Base-by-base conservation (phyloP, 2,888 invertebrate genomes). In the Drosophila affinis region DNA sequence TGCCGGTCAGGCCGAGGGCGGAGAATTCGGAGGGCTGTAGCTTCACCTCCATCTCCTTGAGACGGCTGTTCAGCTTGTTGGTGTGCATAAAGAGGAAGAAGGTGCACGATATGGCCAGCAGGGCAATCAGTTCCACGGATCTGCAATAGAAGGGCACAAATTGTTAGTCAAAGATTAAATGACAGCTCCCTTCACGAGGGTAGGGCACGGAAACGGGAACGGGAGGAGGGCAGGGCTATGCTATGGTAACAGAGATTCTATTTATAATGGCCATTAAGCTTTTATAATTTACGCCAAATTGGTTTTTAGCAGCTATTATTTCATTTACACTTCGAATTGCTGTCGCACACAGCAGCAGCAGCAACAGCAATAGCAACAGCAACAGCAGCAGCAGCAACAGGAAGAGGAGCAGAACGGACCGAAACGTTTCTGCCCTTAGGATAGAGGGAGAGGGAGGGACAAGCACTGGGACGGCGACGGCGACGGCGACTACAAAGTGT, bases 81-180 rank as follows among this genome's bases (percentile, higher is more conserved):
- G 97, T 97, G 93, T 97, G 97, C 77, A 97, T 93, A 92, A 97
- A 97, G 85, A 97, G 94, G 92, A 97, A 97, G 87, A 97, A 93
- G 1, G 97, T 97, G 87, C 96, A 96, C 53, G 96, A 97, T 75
- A 97, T 95, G 39, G 96, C 97, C 88, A 97, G 93, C 76, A 97
- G 93, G 18, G 97, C 97, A 80, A 97, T 95, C 89, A 97, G 93
- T 92, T 97, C 97, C 89, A 96, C 96, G 62, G 97, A 96, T 92
- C 97, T 97, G 93, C 54, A 94, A 93, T 67, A 52, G 46, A 39
- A 39, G n/a, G 39, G 39, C 39, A 39, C 14, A 39, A 39, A n/a
- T 39, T 39, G 39, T 39, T 39, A 39, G 39, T 39, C 14, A 39
- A 39, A n/a, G 39, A 39, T 39, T 3, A 39, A 32, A 27, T 61